Base-by-base conservation (phyloP, 2,113 vertebrate genomes). In the Meleagris gallopavo region DNA sequence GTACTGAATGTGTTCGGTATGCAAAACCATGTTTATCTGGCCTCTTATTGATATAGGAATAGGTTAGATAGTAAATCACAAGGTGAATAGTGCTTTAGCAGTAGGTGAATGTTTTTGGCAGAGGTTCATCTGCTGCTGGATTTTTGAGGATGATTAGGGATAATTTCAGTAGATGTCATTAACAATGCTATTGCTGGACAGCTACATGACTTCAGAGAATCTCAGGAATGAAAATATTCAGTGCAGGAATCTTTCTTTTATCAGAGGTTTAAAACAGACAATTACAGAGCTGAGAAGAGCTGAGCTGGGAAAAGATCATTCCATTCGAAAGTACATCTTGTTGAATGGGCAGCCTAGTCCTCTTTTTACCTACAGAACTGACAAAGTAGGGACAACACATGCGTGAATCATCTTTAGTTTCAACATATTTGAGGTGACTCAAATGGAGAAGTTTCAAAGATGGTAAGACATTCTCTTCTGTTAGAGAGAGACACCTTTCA, bases 61-160 rank as follows among this genome's bases (percentile, higher is more conserved):
- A 80, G 3, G 11, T 50, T 58, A 50, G 19, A 29, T 0, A 0
- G 36, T 78, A 29, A 50, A 50, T 13, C 2, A 2, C 22, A 46
- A 57, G 20, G 20, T 55, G 22, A 93, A 32, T 77, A 60, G 5
- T 48, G 13, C 12, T 88, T 74, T 52, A 64, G 45, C 19, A 50
- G 11, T 34, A 65, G 3, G 3, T 50, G 25, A 12, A 86, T 18
- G 29, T 16, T 73, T 92, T 57, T 4, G 38, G 58, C 45, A 50
- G 22, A 85, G 22, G 18, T 58, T 76, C 10, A 71, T 32, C 14
- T 45, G 11, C 34, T 11, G 62, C 46, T 69, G 38, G 11, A 45
- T 69, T 81, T 92, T 71, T 83, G 32, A 86, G 27, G 29, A 48
- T 78, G 38, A 67, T 52, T 46, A 52, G 11, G 32, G 90, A 61